Base-by-base conservation (phyloP, 2,888 invertebrate species). In the Cerastis leucographa region DNA sequence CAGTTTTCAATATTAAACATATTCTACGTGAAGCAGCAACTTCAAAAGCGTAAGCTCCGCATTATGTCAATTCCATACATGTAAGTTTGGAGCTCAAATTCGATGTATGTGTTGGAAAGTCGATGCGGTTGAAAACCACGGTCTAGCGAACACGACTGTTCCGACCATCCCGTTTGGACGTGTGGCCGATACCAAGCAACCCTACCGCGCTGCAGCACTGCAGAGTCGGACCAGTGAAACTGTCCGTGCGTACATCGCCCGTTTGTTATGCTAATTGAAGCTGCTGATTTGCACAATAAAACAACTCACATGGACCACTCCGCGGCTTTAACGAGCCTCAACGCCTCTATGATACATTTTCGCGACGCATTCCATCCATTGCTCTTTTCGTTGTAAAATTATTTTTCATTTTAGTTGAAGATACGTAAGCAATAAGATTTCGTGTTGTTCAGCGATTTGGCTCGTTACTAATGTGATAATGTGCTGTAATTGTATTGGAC, bases 261-360 rank as follows among this genome's bases (percentile, higher is more conserved):
- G 94, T 94, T 95, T 95, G 95, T 94, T 94, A 94, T 94, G 94
- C 93, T 95, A 95, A 95, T 95, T 94, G 93, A 83, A 85, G 88
- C 89, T 86, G 89, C 91, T 94, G 93, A 95, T 95, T 95, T 95
- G 93, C 95, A 95, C 95, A 94, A 94, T 95, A 95, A 95, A 95
- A 95, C 93, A 90, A 90, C 90, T 90, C 88, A 84, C 89, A 89
- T 89, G 89, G 89, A 86, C 88, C 88, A 89, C 89, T 89, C 90
- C 87, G 87, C 86, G 88, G 89, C 89, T 90, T 92, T 93, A 95
- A 94, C 93, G 93, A 94, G 91, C 86, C 88, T 87, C 90, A 86
- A 80, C 78, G 64, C 75, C 67, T 86, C 65, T 81, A 66, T 75
- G 76, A 87, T 81, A 80, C 75, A 84, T 70, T 80, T 83, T 71